Evolutionary conservation across 2,113 vertebrate species (phyloP).

Genomic region (Vimba vimba): DNA sequence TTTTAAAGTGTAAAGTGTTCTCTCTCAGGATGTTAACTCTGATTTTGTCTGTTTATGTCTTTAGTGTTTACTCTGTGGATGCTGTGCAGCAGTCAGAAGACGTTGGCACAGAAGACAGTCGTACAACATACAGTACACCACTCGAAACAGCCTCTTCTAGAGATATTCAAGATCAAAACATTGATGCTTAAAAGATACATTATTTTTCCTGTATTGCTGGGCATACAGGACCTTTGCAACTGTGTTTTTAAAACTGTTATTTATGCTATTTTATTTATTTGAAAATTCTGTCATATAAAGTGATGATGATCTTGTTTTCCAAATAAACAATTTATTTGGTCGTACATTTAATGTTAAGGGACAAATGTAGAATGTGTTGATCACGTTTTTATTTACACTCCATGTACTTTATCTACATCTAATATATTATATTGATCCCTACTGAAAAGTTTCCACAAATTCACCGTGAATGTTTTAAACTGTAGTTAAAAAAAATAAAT

Average conservation of each 20-base stretch:
- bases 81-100: conserved; percentile 39
- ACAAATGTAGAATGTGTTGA: background rate
- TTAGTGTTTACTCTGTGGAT: conserved; percentile 53
- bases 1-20: background rate
- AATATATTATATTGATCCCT: background rate
- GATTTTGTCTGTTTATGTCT: background rate
- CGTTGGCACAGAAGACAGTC: conserved; percentile 41
- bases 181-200: background rate
- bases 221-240: conserved; percentile 12
- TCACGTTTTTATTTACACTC: background rate
- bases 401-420: background rate
- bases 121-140: conserved; percentile 16
- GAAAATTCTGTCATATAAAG: background rate
- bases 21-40: too few species aligned
- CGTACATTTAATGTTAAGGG: background rate
- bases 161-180: background rate
- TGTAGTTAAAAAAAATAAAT: too few species aligned
- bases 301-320: background rate
- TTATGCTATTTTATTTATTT: conserved; percentile 1
- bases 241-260: background rate
- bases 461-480: background rate
- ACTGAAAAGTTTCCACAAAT: background rate
- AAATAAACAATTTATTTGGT: background rate
- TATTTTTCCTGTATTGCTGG: background rate
- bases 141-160: conserved; percentile 40